Percentiles rank a stretch among this genome's conserved stretches.
phyloP scores from a whole-genome alignment of 2,888 invertebrate species.

The Teinopalpus imperialis region DNA sequence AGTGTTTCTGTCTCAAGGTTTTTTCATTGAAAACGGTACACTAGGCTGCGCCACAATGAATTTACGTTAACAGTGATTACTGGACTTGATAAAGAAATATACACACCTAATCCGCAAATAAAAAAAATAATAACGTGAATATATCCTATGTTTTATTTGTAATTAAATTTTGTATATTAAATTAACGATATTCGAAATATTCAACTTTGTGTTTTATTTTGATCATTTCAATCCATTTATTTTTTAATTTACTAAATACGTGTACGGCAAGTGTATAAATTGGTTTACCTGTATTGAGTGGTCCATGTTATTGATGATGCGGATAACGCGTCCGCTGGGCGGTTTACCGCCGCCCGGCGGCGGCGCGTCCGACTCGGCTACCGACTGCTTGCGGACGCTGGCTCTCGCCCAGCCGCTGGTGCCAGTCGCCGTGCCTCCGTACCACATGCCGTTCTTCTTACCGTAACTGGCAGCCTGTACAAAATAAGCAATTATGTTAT shows the following conservation, averaged over 20 bases:
- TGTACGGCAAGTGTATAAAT: too few relatives aligned
- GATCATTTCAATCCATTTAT: too few relatives aligned
- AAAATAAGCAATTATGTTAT: too few relatives aligned
- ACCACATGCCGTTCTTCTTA: constrained; percentile 95
- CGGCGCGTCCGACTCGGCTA: constrained; percentile 90
- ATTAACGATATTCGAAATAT: too few relatives aligned
- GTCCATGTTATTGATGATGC: constrained; percentile 96
- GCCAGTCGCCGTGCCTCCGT: constrained; percentile 81
- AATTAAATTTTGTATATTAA: too few relatives aligned
- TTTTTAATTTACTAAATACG: too few relatives aligned
- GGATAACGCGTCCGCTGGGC: constrained; percentile 92
- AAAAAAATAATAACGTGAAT: too few relatives aligned
- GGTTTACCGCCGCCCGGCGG: constrained; percentile 86
- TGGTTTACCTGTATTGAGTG: constrained; percentile 92
- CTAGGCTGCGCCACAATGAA: constrained; percentile 39
- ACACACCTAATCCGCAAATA: constrained; percentile 9
- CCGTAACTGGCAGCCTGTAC: constrained; percentile 94
- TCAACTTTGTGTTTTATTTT: too few relatives aligned
- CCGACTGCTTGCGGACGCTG: constrained; percentile 90
- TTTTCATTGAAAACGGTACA: constrained; percentile 48
- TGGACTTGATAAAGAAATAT: constrained; percentile 32
- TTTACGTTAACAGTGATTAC: constrained; percentile 39
- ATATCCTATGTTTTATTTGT: too few relatives aligned
- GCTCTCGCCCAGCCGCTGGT: constrained; percentile 87
- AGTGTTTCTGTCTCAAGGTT: constrained; percentile 53